Evolutionary conservation across 2,797 vertebrate genomes (phyloP).

Genomic region (Syngnathus rostellatus): DNA sequence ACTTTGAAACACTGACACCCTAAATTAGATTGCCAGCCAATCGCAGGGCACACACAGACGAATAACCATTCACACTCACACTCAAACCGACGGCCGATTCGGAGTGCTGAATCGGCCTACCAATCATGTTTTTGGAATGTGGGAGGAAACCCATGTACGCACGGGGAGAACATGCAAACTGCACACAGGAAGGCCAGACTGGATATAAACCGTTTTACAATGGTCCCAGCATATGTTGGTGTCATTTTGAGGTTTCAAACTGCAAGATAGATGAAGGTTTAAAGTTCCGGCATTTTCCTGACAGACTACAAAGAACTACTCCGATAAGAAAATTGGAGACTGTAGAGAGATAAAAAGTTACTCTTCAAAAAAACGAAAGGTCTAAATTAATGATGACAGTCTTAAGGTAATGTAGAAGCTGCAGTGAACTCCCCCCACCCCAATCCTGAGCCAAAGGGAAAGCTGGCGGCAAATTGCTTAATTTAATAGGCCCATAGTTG

Average conservation of each 20-base stretch:
- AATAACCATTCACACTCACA: no score
- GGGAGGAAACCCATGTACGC: no score
- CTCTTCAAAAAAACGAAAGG: neutral
- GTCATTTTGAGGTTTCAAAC: neutral
- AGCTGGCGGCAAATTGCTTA: slow-evolving; percentile 10
- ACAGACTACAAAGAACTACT: neutral
- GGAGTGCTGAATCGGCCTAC: no score
- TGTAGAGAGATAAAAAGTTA: neutral
- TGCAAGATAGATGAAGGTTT: neutral
- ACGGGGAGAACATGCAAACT: no score
- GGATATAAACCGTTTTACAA: no score
- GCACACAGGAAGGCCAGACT: no score
- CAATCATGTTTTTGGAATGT: no score
- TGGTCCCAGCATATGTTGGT: neutral
- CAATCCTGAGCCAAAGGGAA: neutral
- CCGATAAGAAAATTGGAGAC: neutral
- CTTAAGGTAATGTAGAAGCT: neutral
- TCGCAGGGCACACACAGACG: no score
- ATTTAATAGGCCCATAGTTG: slow-evolving; percentile 7
- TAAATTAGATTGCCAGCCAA: no score
- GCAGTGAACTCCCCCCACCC: neutral
- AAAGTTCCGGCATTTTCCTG: neutral
- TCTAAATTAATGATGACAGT: neutral
- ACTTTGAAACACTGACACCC: no score
- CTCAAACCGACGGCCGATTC: no score